Base-by-base conservation (phyloP, 2,888 invertebrate genomes). In the Diarsia rubi region DNA sequence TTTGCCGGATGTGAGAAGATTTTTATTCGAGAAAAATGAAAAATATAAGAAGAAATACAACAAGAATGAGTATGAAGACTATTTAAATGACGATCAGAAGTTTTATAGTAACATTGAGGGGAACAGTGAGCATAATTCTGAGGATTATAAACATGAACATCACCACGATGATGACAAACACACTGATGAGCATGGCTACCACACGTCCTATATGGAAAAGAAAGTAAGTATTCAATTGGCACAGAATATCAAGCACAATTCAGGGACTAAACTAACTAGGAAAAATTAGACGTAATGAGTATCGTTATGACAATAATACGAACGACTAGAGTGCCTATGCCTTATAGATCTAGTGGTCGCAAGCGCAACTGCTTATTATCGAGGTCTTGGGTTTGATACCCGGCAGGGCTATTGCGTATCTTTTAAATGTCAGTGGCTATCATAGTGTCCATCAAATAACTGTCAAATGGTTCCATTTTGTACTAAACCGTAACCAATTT, bases 1-100 rank as follows among this genome's bases (percentile, higher is more conserved):
- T 85, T 86, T 95, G 75, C 92, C 92, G 59, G 93, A 94, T 89
- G 92, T 93, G 67, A 88, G 94, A 49, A 92, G 91, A 69, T 91
- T 89, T 79, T 89, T 91, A 73, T 93, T 93, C 27, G 90, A 92
- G 62, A 92, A 90, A 80, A 87, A 90, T 66, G 89, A 89, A n/a
- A 78, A 76, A 2, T 77, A 81, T 45, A 86, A 85, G 24, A 86
- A 85, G 24, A 71, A 82, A 45, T 71, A 71, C 44, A 67, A 21
- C 47, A 80, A 54, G 47, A 77, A 65, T 63, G 85, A 68, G 69
- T 82, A 76, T 63, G 82, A 84, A 5, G 80, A 86, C 44, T 85
- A 85, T 19, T 69, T 87, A 37, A 85, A 86, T 9, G 62, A 69
- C 9, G 85, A 78, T 45, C 77, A 77, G 70, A 70, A 66, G 71